A percentile compares a stretch with the other conserved stretches of the same genome.
Conservation (phyloP, 2,888 invertebrate genomes). For the Cryptocephalus moraei region DNA sequence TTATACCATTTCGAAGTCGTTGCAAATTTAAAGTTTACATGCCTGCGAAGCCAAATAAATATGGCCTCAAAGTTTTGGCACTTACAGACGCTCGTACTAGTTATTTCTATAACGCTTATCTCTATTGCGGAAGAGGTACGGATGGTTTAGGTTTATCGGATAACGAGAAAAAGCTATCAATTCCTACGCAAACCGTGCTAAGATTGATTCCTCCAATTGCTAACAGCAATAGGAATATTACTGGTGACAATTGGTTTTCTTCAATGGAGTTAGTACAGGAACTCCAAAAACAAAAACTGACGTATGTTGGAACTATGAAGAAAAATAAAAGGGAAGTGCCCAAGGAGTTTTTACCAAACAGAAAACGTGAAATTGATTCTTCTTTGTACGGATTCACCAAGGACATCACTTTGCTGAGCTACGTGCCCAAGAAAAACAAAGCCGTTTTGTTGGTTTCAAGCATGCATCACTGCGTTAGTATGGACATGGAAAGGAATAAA, state of each 20-base stretch:
- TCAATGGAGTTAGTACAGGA: conserved; percentile 20
- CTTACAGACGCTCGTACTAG: conserved; percentile 19
- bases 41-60: conserved; percentile 25
- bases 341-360: conserved; percentile 13
- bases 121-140: conserved; percentile 22
- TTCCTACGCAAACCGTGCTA: conserved; percentile 24
- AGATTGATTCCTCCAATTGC: conserved; percentile 19
- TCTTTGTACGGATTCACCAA: conserved; percentile 16
- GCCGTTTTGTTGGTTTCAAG: conserved; percentile 3
- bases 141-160: conserved; percentile 19
- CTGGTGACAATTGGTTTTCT: conserved; percentile 27
- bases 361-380: conserved; percentile 7
- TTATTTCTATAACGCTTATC: conserved; percentile 21
- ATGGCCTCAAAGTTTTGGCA: conserved; percentile 26
- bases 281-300: conserved; percentile 12
- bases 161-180: conserved; percentile 18
- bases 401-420: background rate
- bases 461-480: conserved; percentile 4
- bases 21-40: conserved; percentile 25
- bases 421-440: conserved; percentile 3
- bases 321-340: conserved; percentile 19
- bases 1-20: conserved; percentile 18
- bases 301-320: conserved; percentile 18
- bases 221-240: conserved; percentile 23
- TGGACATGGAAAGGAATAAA: conserved; percentile 2